These are phyloP conservation scores for Tyrannus savana DNA, from an alignment of 2,113 vertebrate genomes.

Conservation along the genomic window DNA sequence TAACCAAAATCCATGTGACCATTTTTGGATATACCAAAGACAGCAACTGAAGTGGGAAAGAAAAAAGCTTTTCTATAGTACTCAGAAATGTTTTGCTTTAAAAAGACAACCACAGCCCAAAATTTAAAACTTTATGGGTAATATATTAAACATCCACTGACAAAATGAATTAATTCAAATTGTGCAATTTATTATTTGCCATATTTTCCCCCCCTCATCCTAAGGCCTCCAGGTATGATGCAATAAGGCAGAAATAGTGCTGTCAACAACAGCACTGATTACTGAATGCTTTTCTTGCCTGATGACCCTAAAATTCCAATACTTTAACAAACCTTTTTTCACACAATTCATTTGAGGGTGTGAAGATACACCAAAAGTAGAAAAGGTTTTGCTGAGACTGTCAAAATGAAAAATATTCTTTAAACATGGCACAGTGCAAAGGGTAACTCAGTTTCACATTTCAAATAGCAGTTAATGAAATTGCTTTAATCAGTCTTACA, in stretches of 20 bases:
- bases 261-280: neutral
- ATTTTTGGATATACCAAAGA: neutral
- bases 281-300: neutral
- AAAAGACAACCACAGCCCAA: neutral
- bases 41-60: neutral
- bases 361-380: neutral
- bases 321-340: neutral
- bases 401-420: neutral
- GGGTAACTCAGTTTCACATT: neutral
- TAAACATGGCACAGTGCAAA: neutral
- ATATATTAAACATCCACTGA: neutral
- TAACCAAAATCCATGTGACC: conserved; percentile 18
- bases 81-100: neutral
- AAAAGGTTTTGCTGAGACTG: neutral
- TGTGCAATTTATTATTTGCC: neutral
- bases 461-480: neutral
- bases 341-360: neutral
- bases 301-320: neutral
- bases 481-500: neutral
- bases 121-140: neutral
- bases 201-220: neutral
- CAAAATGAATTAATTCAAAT: neutral
- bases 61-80: neutral
- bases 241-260: neutral
- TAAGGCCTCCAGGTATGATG: neutral